A percentile compares a stretch with the other conserved stretches of the same genome.
Conservation (phyloP, 2,797 vertebrate genomes). For the Pogonophryne albipinna region DNA sequence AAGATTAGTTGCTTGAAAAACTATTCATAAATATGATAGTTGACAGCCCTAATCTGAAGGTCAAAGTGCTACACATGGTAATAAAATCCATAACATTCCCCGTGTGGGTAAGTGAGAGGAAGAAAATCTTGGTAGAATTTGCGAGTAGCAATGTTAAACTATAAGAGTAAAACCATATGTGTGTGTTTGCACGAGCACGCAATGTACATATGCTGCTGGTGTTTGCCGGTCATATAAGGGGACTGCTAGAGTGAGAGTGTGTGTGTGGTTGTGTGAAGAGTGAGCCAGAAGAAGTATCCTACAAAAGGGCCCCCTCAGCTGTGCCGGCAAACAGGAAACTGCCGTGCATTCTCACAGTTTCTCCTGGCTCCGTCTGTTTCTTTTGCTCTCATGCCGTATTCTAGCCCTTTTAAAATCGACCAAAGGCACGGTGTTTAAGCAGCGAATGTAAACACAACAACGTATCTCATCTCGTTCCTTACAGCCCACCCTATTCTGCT, state of each 20-base stretch:
- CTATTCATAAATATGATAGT: too few species aligned
- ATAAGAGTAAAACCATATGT: constrained; percentile 29
- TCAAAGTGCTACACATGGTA: neutral
- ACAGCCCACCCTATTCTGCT: constrained; percentile 36
- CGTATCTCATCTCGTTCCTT: constrained; percentile 29
- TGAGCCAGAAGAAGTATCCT: constrained; percentile 61
- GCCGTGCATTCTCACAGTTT: constrained; percentile 70
- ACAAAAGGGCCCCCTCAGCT: constrained; percentile 73
- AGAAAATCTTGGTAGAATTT: neutral
- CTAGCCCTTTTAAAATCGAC: constrained; percentile 33
- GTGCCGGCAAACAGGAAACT: constrained; percentile 81
- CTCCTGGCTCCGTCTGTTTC: constrained; percentile 62
- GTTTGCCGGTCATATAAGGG: constrained; percentile 40
- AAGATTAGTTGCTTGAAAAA: too few species aligned
- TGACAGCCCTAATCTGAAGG: neutral
- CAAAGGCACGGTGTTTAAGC: constrained; percentile 33
- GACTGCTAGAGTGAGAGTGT: constrained; percentile 21
- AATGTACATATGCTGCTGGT: constrained; percentile 31
- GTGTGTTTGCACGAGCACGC: constrained; percentile 34
- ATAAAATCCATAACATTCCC: neutral
- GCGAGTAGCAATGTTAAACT: constrained; percentile 5
- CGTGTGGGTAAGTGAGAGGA: neutral
- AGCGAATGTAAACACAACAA: constrained; percentile 39
- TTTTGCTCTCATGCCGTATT: constrained; percentile 40
- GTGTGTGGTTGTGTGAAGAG: constrained; percentile 35